phyloP scores from a whole-genome alignment of 2,113 vertebrate genomes.

The Orientallactaga bullata region DNA sequence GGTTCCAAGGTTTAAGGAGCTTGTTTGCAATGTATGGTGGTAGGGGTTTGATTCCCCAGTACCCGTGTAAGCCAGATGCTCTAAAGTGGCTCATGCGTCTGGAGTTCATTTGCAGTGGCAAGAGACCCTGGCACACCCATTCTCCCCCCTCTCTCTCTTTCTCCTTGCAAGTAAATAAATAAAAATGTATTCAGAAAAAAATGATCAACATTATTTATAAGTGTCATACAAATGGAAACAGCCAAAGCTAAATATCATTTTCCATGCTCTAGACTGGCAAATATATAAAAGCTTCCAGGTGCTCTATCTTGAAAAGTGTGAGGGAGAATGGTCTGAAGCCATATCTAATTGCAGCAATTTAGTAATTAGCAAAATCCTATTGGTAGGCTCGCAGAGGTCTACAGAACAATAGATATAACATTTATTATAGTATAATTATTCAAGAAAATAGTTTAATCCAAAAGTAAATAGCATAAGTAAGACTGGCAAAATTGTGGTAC shows the following conservation, averaged over 20 bases:
- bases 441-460: conserved; percentile 18
- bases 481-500: background rate
- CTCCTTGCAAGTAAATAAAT: background rate
- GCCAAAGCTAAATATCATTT: background rate
- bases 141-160: too few relatives aligned
- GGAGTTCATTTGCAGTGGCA: too few relatives aligned
- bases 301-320: background rate
- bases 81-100: too few relatives aligned
- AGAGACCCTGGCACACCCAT: too few relatives aligned
- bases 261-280: background rate
- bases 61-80: too few relatives aligned
- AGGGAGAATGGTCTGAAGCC: background rate
- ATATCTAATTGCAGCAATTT: background rate
- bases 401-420: background rate
- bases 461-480: background rate
- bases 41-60: too few relatives aligned
- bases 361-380: background rate
- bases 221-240: background rate
- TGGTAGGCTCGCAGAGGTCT: background rate
- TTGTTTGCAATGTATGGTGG: too few relatives aligned
- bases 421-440: background rate
- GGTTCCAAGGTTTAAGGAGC: too few relatives aligned
- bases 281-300: background rate
- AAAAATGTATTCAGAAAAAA: background rate
- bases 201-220: background rate